Evolutionary conservation across 2,113 vertebrate species (phyloP).

Genomic region (Calcarius ornatus): DNA sequence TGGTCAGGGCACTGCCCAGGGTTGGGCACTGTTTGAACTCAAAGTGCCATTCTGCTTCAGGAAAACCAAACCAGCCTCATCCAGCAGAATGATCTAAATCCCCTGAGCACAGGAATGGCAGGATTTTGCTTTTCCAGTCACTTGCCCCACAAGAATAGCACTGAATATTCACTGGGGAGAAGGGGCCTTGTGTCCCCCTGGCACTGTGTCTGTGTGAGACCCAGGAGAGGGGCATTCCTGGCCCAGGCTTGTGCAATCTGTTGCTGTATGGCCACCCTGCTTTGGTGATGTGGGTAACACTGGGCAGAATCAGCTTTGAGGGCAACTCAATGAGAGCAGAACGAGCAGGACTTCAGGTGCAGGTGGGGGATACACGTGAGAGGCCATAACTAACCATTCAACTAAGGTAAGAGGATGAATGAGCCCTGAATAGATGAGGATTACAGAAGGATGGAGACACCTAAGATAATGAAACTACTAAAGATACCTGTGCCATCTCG

Average conservation of each 20-base stretch:
- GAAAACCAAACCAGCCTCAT: background rate
- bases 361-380: background rate
- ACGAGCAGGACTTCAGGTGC: background rate
- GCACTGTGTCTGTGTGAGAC: background rate
- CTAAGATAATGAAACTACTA: background rate
- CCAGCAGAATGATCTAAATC: background rate
- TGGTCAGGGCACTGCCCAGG: background rate
- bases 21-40: background rate
- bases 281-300: background rate
- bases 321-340: background rate
- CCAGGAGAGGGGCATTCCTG: background rate
- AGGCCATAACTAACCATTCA: background rate
- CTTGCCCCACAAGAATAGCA: background rate
- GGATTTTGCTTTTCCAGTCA: background rate
- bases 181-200: background rate
- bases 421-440: background rate
- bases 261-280: background rate
- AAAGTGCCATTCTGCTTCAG: background rate
- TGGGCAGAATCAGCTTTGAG: background rate
- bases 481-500: background rate
- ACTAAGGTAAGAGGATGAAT: background rate
- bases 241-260: fast-evolving
- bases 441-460: background rate
- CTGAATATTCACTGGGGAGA: background rate
- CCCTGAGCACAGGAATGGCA: background rate